phyloP scores from a whole-genome alignment of 2,888 invertebrate genomes.

The Orchestes rusci region DNA sequence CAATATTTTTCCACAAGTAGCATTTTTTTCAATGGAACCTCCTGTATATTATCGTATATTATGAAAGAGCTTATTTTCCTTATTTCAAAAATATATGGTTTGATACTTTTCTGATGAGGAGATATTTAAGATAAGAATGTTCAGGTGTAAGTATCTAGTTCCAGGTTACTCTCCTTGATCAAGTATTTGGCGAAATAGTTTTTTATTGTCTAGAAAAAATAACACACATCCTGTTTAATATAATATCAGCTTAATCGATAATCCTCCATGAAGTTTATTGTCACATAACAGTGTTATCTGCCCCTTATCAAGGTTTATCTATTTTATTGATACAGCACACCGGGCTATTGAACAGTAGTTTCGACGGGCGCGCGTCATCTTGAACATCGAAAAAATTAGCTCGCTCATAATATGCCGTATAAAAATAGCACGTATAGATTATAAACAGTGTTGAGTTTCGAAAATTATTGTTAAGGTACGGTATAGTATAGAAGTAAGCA shows the following conservation, averaged over 20 bases:
- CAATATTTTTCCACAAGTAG: too few species aligned
- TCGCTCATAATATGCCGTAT: slow-evolving; percentile 5
- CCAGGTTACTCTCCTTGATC: background rate
- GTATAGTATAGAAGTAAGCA: too few species aligned
- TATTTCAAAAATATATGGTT: too few species aligned
- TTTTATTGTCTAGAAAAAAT: background rate
- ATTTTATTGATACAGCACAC: slow-evolving; percentile 17
- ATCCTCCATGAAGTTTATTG: slow-evolving; percentile 17
- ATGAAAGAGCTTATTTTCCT: too few species aligned
- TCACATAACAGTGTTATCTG: slow-evolving; percentile 14
- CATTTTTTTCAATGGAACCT: too few species aligned
- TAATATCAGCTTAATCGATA: slow-evolving; percentile 17
- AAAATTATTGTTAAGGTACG: too few species aligned
- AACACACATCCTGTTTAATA: background rate
- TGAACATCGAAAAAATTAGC: slow-evolving; percentile 13
- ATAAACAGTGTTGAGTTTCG: too few species aligned
- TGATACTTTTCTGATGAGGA: too few species aligned
- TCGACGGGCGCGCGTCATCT: slow-evolving; percentile 9
- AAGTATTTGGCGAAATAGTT: background rate
- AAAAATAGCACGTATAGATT: slow-evolving; percentile 19
- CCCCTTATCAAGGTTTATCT: slow-evolving; percentile 17
- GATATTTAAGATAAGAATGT: too few species aligned
- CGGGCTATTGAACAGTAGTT: slow-evolving; percentile 19
- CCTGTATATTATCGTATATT: too few species aligned
- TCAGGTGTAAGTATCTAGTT: background rate